Conservation (phyloP, 2,888 invertebrate species). For the Thyatira batis region DNA sequence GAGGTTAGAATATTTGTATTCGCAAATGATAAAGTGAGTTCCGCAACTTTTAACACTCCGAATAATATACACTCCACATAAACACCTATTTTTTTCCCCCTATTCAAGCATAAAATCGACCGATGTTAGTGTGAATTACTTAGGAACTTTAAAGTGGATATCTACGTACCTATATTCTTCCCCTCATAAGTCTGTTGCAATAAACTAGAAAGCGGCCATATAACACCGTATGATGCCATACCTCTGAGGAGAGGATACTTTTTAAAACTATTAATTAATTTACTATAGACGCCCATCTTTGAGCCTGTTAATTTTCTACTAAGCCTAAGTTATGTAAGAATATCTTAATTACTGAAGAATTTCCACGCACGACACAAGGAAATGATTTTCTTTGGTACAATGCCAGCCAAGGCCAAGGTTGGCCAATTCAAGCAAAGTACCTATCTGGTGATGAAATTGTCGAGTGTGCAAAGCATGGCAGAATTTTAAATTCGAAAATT, state of each 20-base stretch:
- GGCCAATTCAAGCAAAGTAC: too few species aligned
- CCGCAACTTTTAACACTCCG: too few species aligned
- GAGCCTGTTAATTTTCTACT: slow-evolving; percentile 9
- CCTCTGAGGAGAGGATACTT: slow-evolving; percentile 80
- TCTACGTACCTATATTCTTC: slow-evolving; percentile 80
- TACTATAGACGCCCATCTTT: slow-evolving; percentile 61
- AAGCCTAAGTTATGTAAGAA: slow-evolving; percentile 24
- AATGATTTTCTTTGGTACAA: slow-evolving; percentile 34
- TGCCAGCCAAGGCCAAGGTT: slow-evolving; percentile 27
- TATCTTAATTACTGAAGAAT: slow-evolving; percentile 29
- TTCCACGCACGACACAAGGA: slow-evolving; percentile 20
- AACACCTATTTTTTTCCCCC: too few species aligned
- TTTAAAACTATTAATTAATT: slow-evolving; percentile 50
- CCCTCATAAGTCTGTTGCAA: slow-evolving; percentile 88
- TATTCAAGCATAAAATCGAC: too few species aligned
- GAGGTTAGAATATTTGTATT: neutral
- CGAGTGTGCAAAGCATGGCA: too few species aligned
- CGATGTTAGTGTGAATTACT: too few species aligned
- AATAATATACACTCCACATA: too few species aligned
- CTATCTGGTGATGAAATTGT: neutral
- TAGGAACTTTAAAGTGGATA: too few species aligned
- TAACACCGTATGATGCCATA: slow-evolving; percentile 86
- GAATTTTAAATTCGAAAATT: too few species aligned
- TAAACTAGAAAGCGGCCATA: slow-evolving; percentile 88
- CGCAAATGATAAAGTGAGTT: too few species aligned